Base-by-base conservation (phyloP, 2,113 vertebrate genomes). In the Eptesicus fuscus region DNA sequence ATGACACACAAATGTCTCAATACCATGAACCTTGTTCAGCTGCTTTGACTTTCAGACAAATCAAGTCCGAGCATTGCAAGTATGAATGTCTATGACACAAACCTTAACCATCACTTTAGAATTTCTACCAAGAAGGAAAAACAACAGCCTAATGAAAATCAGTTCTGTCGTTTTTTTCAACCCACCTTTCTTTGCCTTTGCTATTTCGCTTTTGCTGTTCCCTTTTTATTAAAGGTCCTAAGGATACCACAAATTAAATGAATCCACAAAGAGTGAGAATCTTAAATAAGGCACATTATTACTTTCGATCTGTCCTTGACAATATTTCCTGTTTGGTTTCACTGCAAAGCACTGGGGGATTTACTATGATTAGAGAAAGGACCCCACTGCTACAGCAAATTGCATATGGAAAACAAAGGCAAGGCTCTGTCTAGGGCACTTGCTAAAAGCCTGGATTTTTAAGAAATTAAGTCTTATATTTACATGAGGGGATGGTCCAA, bases 401-500 rank as follows among this genome's bases (percentile, higher is more conserved):
- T 92, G 80, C 83, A 80, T 44, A 65, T 37, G 84, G 51, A 73
- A 96, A 93, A 92, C 59, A 76, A 42, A 82, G 35, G 28, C 4
- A 30, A 74, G 67, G 3, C 74, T 73, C 32, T 23, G 18, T 59
- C 35, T 5, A 70, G 3, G 63, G 85, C 70, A 90, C 56, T 59
- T 70, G 59, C 78, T 51, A 84, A 93, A 95, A 95, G 93, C 92
- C 80, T 65, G 88, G 35, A 70, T 76, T 77, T 96, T 95, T 30
- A 7, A 35, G 71, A 96, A 96, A 56, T 94, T 49, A 97, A 90
- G 88, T 80, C 82, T 96, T 96, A 67, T 86, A 71, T 77, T 97
- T 82, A 87, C 44, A 95, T 37, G 96, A 94, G 88, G 71, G 2
- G 1, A 35, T 85, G 80, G 47, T 96, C 80, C 93, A 85, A 93